A percentile compares a stretch with the other conserved stretches of the same genome.
These are phyloP conservation scores for Geotrypetes seraphini DNA, from an alignment of 2,797 vertebrate genomes.

Conservation along the genomic window DNA sequence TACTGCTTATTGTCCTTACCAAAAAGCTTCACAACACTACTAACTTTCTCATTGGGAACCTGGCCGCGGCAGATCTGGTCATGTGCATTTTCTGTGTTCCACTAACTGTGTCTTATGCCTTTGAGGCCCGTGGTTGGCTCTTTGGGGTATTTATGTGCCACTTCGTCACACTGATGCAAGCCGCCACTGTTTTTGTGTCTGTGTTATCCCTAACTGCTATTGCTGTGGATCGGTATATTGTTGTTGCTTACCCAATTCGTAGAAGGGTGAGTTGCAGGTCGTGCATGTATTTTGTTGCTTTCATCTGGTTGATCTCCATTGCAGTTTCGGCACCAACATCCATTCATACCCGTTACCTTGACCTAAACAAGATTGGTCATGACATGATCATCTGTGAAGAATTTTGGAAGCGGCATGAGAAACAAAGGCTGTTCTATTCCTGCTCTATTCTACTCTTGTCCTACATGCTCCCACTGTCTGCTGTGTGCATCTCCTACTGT, in stretches of 20 bases:
- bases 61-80: conserved; percentile 66
- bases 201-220: conserved; percentile 79
- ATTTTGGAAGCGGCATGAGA: conserved; percentile 68
- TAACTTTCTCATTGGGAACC: conserved; percentile 77
- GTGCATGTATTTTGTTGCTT: conserved; percentile 53
- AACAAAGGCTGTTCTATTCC: conserved; percentile 63
- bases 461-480: conserved; percentile 69
- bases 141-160: conserved; percentile 72
- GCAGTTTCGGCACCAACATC: conserved; percentile 56
- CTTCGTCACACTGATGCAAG: conserved; percentile 70
- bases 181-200: conserved; percentile 63
- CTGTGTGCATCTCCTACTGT: conserved; percentile 69
- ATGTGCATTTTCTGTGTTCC: conserved; percentile 79
- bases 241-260: conserved; percentile 76
- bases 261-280: conserved; percentile 53
- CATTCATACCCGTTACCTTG: conserved; percentile 65
- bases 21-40: conserved; percentile 77
- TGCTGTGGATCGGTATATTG: conserved; percentile 72
- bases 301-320: conserved; percentile 69
- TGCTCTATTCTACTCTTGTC: conserved; percentile 71
- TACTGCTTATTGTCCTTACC: conserved; percentile 68
- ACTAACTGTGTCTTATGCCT: conserved; percentile 69
- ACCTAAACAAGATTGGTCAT: conserved; percentile 61
- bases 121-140: conserved; percentile 69
- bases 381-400: conserved; percentile 78